Evolutionary conservation across 2,888 invertebrate genomes (phyloP), one percentile per base, ranked within the genome.

Genomic region (Epirrhoe alternata): DNA sequence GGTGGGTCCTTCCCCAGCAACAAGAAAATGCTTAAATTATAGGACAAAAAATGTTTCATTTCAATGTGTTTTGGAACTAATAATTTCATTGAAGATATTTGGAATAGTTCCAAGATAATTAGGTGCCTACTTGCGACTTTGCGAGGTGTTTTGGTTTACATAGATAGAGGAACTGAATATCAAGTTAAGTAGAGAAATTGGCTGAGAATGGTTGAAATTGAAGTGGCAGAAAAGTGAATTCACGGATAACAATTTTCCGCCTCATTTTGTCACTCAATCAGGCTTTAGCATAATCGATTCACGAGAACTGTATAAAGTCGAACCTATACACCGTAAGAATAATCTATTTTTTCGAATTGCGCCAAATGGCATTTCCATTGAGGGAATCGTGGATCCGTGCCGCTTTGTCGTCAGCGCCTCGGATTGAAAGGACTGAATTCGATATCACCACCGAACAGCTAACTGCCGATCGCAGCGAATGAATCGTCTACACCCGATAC

Each of bases 341-440:
- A 59, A 55, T 50, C 54, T 47, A 52, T 61, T 64, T 60, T 65
- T 58, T 35, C 52, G 38, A 58, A 61, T 61, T 42, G 31, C 76
- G 79, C 80, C 80, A 85, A 87, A 87, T 86, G 84, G 83, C 81
- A 80, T 86, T 86, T 84, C 84, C 78, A 86, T 85, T 83, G 82
- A 83, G 81, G 76, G 82, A 82, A 84, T 83, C 81, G 80, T 74
- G 74, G 77, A 81, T 77, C 80, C 84, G 86, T 82, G 80, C 78
- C 82, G 82, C 85, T 84, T 89, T 88, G 87, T 88, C 82, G 82
- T 77, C 81, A 76, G 78, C 82, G 77, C 71, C 74, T 67, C 77
- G 77, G 77, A 85, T 83, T 87, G 85, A 87, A 89, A 88, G 82
- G 82, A 77, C 78, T 83, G 80, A 79, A 83, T 86, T 81, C 84